Conservation (phyloP, 2,888 invertebrate genomes). For the Dusona sp. region DNA sequence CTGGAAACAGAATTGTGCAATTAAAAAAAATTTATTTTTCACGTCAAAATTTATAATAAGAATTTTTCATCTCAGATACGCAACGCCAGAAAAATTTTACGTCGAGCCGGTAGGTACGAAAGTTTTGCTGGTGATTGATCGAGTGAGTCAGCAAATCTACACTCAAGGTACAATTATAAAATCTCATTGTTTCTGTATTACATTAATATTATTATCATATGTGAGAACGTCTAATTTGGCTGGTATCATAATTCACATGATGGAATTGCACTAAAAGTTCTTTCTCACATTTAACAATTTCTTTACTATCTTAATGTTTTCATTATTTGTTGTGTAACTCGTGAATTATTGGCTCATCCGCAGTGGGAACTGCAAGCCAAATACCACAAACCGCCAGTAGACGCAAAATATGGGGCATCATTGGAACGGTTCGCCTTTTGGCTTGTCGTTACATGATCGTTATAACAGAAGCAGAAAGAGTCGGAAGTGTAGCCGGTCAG, state of each 20-base stretch:
- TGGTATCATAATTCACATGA: neutral
- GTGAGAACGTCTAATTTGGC: neutral
- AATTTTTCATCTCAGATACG: conserved; percentile 87
- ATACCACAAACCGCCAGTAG: conserved; percentile 88
- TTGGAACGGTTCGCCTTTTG: conserved; percentile 93
- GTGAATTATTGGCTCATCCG: conserved; percentile 48
- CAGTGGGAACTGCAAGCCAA: conserved; percentile 85
- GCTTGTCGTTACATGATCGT: conserved; percentile 95
- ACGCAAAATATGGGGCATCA: conserved; percentile 93
- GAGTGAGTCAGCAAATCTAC: conserved; percentile 90
- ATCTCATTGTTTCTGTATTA: neutral
- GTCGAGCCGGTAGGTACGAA: conserved; percentile 92
- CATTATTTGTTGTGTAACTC: neutral
- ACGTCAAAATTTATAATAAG: neutral
- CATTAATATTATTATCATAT: neutral
- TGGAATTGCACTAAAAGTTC: neutral
- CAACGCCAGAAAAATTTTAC: conserved; percentile 95
- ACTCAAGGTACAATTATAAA: conserved; percentile 87
- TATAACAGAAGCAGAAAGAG: conserved; percentile 92
- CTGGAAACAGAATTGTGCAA: too few species aligned
- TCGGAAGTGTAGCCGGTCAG: conserved; percentile 93
- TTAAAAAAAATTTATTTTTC: too few species aligned
- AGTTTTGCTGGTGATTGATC: conserved; percentile 93
- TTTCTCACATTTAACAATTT: neutral
- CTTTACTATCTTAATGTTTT: neutral